Base-by-base conservation (phyloP, 1,140 invertebrate species). In the Phymastichus coffea region DNA sequence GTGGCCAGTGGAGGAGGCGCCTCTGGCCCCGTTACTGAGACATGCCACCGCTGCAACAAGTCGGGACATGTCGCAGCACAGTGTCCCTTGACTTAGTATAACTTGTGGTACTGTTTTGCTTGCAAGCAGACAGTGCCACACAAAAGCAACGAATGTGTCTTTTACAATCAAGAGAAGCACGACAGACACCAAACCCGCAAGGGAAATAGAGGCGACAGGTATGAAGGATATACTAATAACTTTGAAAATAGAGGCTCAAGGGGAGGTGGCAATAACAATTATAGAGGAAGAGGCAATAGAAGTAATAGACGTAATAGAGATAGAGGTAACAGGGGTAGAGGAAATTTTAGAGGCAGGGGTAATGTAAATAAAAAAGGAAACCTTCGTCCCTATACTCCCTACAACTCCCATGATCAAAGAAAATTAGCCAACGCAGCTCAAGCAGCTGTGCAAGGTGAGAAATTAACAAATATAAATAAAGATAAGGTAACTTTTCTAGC, bases 401-500 rank as follows among this genome's bases (percentile, higher is more conserved):
- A 40, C 6, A 12, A 40, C 6, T 8, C 14, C 30, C 6, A 33
- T 14, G 7, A 40, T 17, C 10, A 40, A 12, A 8, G n/a, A 40
- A 40, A 8, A 40, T 30, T 23, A 17, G 15, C 2, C 20, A 46
- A 25, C 33, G 15, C 4, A 49, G 12, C 15, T 35, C 26, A 47
- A 57, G 28, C 12, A 7, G 12, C 6, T 33, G 12, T 6, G 6
- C 12, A 7, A 7, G 28, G 12, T 33, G 12, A 33, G 12, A 33
- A 33, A 7, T 6, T 33, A 33, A 12, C 6, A 12, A 6, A 33
- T 33, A 14, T 9, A 4, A 3, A 26, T 1, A 52, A 55, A 51
- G 20, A 57, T 41, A 25, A 47, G 20, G 58, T 66, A 4, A 47
- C n/a, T 14, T 67, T 65, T 44, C 15, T 65, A 19, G 64, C 58